Percentiles rank a stretch among this genome's conserved stretches.
These are phyloP conservation scores for Ptychobarbus kaznakovi DNA, from an alignment of 2,797 vertebrate genomes.

Conservation along the genomic window DNA sequence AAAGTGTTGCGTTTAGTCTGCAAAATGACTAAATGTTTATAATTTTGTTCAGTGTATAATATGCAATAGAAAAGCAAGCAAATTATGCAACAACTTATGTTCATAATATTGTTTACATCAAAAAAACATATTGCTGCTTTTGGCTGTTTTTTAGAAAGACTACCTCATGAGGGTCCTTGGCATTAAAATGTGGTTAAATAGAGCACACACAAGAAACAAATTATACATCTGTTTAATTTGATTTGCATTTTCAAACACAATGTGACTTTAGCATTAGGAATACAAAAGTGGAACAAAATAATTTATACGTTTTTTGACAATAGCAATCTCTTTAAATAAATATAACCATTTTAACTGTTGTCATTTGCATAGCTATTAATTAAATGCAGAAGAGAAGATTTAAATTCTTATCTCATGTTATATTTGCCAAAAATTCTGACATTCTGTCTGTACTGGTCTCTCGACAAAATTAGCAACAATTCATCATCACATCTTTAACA, in stretches of 20 bases:
- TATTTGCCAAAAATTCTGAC: not conserved
- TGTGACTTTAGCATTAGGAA: constrained; percentile 2
- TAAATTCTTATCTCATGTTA: not conserved
- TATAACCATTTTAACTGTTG: not conserved
- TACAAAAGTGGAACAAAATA: constrained; percentile 25
- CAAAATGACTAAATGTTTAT: too few relatives aligned
- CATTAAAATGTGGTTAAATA: not conserved
- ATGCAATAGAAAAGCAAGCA: not conserved
- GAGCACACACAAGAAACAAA: not conserved
- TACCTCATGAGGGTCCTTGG: not conserved
- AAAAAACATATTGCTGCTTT: not conserved
- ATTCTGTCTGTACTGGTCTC: not conserved
- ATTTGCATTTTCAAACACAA: constrained; percentile 30
- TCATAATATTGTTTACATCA: not conserved
- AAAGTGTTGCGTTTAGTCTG: too few relatives aligned
- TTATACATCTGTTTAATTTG: not conserved
- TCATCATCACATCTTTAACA: not conserved
- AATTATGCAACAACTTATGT: not conserved
- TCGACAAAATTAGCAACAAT: not conserved
- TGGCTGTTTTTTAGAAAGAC: not conserved
- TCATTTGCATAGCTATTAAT: constrained; percentile 30
- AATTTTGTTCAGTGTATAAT: too few relatives aligned
- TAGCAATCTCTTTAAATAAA: constrained; percentile 3
- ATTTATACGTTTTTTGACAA: not conserved
- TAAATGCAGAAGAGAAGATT: not conserved